Base-by-base conservation (phyloP, 1,140 invertebrate species). In the Fopius arisanus region DNA sequence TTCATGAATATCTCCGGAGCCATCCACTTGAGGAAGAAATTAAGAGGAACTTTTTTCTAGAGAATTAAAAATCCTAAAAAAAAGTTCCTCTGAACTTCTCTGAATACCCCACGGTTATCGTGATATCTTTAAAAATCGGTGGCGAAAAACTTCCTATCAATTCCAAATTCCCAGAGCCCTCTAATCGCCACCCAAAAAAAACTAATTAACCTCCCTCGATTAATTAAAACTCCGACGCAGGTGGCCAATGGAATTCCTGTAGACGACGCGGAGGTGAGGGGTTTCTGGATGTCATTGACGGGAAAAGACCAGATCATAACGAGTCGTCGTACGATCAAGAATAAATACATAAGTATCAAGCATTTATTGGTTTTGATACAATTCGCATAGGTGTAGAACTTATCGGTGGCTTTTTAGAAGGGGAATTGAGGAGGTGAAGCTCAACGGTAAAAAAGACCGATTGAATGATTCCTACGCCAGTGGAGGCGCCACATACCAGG, bases 401-500 rank as follows among this genome's bases (percentile, higher is more conserved):
- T 5, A 0, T 10, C 3, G 23, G 23, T 54, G n/a, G 12, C 7
- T 59, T 59, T 59, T 26, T 1, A 3, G 3, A 40, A 41, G 37
- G 67, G 28, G n/a, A 21, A 75, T 5, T 23, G n/a, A 54, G 37
- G 54, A 65, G 67, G 63, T 16, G 62, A 62, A 12, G 37, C 33
- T 33, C 14, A 41, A 16, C 41, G 65, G 67, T 37, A 65, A 63
- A 74, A 59, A 74, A 63, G 41, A 62, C 67, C 31, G 81, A 85
- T 83, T 83, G 83, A 81, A 81, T 85, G 83, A 80, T 80, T 77
- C 81, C 43, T 80, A 85, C 82, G 83, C 83, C 83, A 84, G 81
- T 84, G 83, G 82, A 85, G 83, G 83, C 84, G 84, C 84, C 84
- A 85, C 84, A 85, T 85, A 84, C 82, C 83, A 83, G 83, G 83